phyloP scores from a whole-genome alignment of 2,888 invertebrate genomes.

The Sinelater perroti region DNA sequence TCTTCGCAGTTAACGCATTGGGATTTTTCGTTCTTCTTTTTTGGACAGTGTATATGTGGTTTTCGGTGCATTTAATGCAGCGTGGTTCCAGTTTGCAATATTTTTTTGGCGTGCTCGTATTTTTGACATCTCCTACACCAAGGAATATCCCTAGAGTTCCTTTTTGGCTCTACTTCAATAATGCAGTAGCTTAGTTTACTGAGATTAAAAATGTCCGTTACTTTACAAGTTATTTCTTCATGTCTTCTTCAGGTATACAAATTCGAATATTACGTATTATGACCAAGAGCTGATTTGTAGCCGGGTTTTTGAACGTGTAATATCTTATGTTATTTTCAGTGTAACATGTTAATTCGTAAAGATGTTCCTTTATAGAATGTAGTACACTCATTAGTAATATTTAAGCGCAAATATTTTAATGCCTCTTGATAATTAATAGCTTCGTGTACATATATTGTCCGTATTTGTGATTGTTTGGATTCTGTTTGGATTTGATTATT shows the following conservation, averaged over 20 bases:
- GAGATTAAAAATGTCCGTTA: constrained; percentile 10
- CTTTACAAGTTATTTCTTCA: neutral
- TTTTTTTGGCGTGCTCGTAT: constrained; percentile 4
- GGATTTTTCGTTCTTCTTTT: neutral
- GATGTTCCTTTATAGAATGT: too few relatives aligned
- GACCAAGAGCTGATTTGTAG: neutral
- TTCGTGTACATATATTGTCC: too few relatives aligned
- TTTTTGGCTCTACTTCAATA: neutral
- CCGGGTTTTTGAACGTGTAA: too few relatives aligned
- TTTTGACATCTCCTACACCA: neutral
- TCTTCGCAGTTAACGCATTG: constrained; percentile 11
- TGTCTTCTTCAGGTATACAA: neutral
- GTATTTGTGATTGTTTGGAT: too few relatives aligned
- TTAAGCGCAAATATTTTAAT: too few relatives aligned
- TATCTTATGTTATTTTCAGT: constrained; percentile 2
- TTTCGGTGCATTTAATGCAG: constrained; percentile 6
- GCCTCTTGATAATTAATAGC: too few relatives aligned
- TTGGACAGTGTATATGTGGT: constrained; percentile 12
- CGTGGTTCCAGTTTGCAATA: too few relatives aligned
- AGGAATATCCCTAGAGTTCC: constrained; percentile 6
- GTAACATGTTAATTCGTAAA: too few relatives aligned
- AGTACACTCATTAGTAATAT: too few relatives aligned
- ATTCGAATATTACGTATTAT: neutral
- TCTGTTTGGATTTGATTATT: too few relatives aligned
- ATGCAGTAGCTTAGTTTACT: neutral